Evolutionary conservation across 2,113 vertebrate species (phyloP).

Genomic region (Sminthopsis crassicaudata): DNA sequence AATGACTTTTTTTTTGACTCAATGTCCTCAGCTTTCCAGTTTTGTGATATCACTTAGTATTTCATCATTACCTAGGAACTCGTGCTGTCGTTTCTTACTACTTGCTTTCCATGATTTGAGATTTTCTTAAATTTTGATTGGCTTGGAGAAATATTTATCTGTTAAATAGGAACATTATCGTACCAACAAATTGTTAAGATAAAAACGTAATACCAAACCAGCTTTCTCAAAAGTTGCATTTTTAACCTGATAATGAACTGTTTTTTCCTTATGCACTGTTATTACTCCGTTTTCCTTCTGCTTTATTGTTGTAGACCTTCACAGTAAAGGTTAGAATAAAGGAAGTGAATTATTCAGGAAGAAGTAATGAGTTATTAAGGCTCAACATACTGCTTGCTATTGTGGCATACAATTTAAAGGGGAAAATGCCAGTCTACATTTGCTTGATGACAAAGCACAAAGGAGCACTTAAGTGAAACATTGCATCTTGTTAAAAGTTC

Average conservation of each 20-base stretch:
- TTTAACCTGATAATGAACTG: not conserved
- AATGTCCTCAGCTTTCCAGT: not conserved
- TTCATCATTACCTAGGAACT: not conserved
- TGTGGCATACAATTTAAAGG: not conserved
- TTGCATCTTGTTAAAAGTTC: not conserved
- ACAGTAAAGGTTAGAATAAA: not conserved
- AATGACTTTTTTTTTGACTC: not conserved
- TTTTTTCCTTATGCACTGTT: slow-evolving; percentile 3
- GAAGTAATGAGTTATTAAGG: not conserved
- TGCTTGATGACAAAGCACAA: not conserved
- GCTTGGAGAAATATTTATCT: not conserved
- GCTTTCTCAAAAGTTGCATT: not conserved
- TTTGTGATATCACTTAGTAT: fast-evolving
- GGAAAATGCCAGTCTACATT: not conserved
- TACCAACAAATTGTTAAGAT: not conserved
- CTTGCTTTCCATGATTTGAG: not conserved
- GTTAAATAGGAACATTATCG: not conserved
- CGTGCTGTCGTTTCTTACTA: not conserved
- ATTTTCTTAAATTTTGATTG: slow-evolving; percentile 13
- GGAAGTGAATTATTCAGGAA: slow-evolving; percentile 15
- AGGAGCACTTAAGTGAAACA: slow-evolving; percentile 23
- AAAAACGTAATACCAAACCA: not conserved
- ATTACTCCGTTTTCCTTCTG: not conserved
- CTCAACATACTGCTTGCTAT: not conserved
- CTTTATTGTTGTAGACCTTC: slow-evolving; percentile 13